Conservation (phyloP, 2,797 vertebrate species). For the Pagetopsis macropterus region DNA sequence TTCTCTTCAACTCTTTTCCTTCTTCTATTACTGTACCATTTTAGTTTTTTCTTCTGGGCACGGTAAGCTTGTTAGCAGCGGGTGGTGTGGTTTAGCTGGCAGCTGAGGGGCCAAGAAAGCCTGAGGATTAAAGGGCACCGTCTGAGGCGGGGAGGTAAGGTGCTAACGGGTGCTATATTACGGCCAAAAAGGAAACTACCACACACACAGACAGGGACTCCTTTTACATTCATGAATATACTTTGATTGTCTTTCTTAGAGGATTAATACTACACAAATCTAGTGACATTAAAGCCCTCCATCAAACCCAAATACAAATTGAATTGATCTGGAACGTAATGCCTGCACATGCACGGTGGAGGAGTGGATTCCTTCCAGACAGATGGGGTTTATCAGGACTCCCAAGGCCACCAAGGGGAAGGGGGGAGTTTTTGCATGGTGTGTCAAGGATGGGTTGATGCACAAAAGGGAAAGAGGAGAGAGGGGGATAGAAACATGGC, state of each 20-base stretch:
- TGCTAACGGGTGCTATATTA: slow-evolving; percentile 15
- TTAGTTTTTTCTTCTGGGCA: slow-evolving; percentile 36
- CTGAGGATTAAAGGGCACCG: slow-evolving; percentile 37
- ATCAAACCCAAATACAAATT: slow-evolving; percentile 41
- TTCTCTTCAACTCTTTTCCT: slow-evolving; percentile 4
- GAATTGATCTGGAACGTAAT: slow-evolving; percentile 23
- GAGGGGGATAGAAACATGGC: slow-evolving; percentile 37
- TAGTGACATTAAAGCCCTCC: slow-evolving; percentile 14
- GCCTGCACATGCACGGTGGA: slow-evolving; percentile 23
- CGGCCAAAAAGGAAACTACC: background rate
- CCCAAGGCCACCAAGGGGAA: slow-evolving; percentile 56
- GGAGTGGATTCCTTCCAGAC: slow-evolving; percentile 35
- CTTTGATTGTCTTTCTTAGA: background rate
- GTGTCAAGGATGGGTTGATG: slow-evolving; percentile 47
- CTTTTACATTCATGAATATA: slow-evolving; percentile 18
- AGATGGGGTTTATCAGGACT: slow-evolving; percentile 62
- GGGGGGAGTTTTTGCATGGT: slow-evolving; percentile 25
- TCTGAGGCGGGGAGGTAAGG: slow-evolving; percentile 11
- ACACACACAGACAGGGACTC: background rate
- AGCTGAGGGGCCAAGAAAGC: slow-evolving; percentile 26
- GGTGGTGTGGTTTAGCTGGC: slow-evolving; percentile 31
- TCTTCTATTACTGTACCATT: background rate
- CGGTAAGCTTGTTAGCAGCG: slow-evolving; percentile 60
- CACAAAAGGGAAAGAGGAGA: slow-evolving; percentile 34
- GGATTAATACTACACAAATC: slow-evolving; percentile 17